These are phyloP conservation scores for Pelobates fuscus DNA, from an alignment of 2,113 vertebrate genomes.

Conservation along the genomic window DNA sequence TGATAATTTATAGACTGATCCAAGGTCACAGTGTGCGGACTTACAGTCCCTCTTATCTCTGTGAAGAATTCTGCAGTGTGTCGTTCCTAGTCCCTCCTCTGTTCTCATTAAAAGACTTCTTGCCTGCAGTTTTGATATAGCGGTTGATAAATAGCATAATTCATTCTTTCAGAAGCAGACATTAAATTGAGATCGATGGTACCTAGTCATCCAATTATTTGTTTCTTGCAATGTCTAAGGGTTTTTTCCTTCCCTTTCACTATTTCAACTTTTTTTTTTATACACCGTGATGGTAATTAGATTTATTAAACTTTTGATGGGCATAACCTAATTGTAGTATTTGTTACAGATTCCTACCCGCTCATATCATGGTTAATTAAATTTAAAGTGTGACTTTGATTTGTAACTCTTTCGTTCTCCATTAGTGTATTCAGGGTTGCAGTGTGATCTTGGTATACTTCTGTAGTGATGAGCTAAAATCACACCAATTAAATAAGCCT, in stretches of 20 bases:
- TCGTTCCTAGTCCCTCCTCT: slow-evolving; percentile 12
- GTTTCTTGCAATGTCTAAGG: slow-evolving; percentile 17
- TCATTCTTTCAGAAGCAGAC: slow-evolving; percentile 49
- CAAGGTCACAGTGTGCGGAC: slow-evolving; percentile 8
- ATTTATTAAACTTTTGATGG: slow-evolving; percentile 42
- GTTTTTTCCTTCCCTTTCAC: slow-evolving; percentile 21
- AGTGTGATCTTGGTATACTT: neutral
- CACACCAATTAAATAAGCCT: neutral
- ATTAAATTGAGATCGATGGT: slow-evolving; percentile 49
- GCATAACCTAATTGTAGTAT: slow-evolving; percentile 34
- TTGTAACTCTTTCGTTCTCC: slow-evolving; percentile 15
- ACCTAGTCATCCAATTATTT: slow-evolving; percentile 48
- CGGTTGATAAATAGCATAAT: slow-evolving; percentile 49
- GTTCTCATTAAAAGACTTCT: slow-evolving; percentile 43
- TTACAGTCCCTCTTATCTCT: slow-evolving; percentile 9
- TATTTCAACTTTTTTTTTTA: slow-evolving; percentile 37
- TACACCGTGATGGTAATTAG: slow-evolving; percentile 30
- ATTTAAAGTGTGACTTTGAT: slow-evolving; percentile 21
- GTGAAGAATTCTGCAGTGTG: slow-evolving; percentile 25
- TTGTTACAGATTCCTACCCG: slow-evolving; percentile 27
- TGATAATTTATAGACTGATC: slow-evolving; percentile 16
- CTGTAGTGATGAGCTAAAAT: neutral
- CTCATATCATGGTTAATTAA: slow-evolving; percentile 25
- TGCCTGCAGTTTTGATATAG: slow-evolving; percentile 41
- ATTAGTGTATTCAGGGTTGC: neutral